phyloP scores from a whole-genome alignment of 37 sponge, comb jelly and placozoan species.

The Spongia lamella region DNA sequence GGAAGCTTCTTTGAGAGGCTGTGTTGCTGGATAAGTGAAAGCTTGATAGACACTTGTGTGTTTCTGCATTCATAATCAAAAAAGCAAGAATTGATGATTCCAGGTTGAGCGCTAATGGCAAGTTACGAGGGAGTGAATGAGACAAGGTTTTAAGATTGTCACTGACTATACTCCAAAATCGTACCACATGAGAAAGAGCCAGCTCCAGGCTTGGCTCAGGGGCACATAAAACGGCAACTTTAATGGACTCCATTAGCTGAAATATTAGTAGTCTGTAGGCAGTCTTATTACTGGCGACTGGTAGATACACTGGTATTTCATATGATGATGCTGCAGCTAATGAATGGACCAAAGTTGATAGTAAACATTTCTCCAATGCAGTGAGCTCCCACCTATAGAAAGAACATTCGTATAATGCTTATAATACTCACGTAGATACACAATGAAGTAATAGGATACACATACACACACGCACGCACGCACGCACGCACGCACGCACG shows the following conservation, averaged over 20 bases:
- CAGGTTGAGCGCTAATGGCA: slow-evolving; percentile 24
- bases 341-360: slow-evolving; percentile 44
- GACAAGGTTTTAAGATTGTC: slow-evolving; percentile 16
- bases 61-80: slow-evolving; percentile 29
- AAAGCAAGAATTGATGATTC: slow-evolving; percentile 38
- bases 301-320: slow-evolving; percentile 75
- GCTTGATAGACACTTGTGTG: background rate
- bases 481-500: background rate
- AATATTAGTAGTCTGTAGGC: slow-evolving; percentile 64
- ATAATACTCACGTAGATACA: background rate
- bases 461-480: background rate
- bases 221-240: slow-evolving; percentile 39
- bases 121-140: slow-evolving; percentile 10
- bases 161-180: slow-evolving; percentile 22
- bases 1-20: no score
- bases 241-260: slow-evolving; percentile 36
- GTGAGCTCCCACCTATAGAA: slow-evolving; percentile 62
- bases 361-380: slow-evolving; percentile 47
- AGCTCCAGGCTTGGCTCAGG: slow-evolving; percentile 42
- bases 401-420: background rate
- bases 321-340: slow-evolving; percentile 36
- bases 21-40: no score
- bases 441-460: background rate
- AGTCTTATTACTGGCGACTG: slow-evolving; percentile 55
- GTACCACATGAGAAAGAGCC: slow-evolving; percentile 9